phyloP scores from a whole-genome alignment of 2,888 invertebrate species.

The Drosophila algonquin region DNA sequence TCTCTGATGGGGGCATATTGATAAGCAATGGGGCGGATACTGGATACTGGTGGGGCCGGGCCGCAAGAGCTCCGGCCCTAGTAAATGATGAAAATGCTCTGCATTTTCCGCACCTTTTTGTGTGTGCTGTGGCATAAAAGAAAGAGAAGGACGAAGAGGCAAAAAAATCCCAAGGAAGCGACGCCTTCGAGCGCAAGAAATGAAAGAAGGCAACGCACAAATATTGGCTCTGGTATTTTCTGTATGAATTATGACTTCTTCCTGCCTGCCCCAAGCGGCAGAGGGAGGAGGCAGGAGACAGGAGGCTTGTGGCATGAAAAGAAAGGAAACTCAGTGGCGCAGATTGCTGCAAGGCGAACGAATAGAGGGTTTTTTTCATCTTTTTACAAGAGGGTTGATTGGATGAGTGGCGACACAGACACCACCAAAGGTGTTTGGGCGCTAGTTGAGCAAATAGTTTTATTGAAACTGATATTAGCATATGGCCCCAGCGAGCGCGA shows the following conservation, averaged over 20 bases:
- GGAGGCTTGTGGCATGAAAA: slow-evolving; percentile 2
- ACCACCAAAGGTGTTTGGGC: slow-evolving; percentile 43
- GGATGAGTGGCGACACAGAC: slow-evolving; percentile 37
- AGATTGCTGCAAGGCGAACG: slow-evolving; percentile 31
- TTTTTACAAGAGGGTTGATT: slow-evolving; percentile 39
- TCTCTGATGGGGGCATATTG: slow-evolving; percentile 53
- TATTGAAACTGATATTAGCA: slow-evolving; percentile 50
- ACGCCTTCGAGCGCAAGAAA: slow-evolving; percentile 24
- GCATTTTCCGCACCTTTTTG: slow-evolving; percentile 72
- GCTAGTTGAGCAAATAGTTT: slow-evolving; percentile 53
- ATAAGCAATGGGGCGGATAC: slow-evolving; percentile 55
- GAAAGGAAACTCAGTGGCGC: slow-evolving; percentile 45
- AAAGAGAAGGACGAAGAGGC: slow-evolving; percentile 5
- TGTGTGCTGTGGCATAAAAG: slow-evolving; percentile 47
- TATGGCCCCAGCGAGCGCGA: slow-evolving; percentile 29
- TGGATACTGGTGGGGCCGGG: neutral
- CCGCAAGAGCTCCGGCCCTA: slow-evolving; percentile 5
- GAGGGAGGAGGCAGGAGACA: neutral
- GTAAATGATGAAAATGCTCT: slow-evolving; percentile 75
- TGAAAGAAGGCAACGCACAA: slow-evolving; percentile 67
- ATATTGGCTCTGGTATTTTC: slow-evolving; percentile 71
- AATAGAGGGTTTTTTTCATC: slow-evolving; percentile 8
- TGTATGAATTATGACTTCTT: slow-evolving; percentile 70
- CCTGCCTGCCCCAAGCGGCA: slow-evolving; percentile 15
- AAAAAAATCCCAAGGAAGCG: slow-evolving; percentile 20